A percentile compares a stretch with the other conserved stretches of the same genome.
Evolutionary conservation across 2,888 invertebrate species (phyloP).

Genomic region (Crioceris asparagi): DNA sequence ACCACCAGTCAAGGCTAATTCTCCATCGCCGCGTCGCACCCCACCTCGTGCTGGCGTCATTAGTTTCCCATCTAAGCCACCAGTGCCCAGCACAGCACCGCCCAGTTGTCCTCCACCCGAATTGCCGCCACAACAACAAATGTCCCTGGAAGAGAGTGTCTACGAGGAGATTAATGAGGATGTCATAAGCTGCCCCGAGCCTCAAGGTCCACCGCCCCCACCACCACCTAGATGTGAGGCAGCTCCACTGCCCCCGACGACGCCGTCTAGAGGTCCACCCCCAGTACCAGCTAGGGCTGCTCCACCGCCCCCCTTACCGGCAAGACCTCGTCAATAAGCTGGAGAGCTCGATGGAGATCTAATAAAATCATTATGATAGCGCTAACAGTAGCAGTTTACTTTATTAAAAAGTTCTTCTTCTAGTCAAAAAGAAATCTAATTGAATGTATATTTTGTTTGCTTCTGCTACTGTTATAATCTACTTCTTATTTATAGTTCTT

Average conservation of each 20-base stretch:
- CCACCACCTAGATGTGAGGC: constrained; percentile 41
- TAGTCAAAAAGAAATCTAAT: too few species aligned
- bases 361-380: too few species aligned
- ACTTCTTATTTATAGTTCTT: too few species aligned
- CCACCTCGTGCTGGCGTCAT: too few species aligned
- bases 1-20: too few species aligned
- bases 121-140: constrained; percentile 5
- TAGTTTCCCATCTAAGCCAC: too few species aligned
- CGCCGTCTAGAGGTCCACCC: constrained; percentile 43
- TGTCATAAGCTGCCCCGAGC: constrained; percentile 37
- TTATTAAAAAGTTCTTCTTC: neutral
- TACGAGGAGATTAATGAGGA: constrained; percentile 48
- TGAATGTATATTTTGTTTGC: too few species aligned
- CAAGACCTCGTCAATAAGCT: constrained; percentile 41
- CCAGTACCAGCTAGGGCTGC: constrained; percentile 45
- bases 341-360: neutral
- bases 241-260: constrained; percentile 42
- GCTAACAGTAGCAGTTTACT: neutral
- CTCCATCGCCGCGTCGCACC: too few species aligned
- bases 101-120: constrained; percentile 45
- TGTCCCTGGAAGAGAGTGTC: constrained; percentile 38
- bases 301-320: constrained; percentile 57
- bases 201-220: constrained; percentile 48
- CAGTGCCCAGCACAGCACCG: constrained; percentile 30
- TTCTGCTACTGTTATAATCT: too few species aligned